Percentiles rank a stretch among this genome's conserved stretches.
Evolutionary conservation across 2,888 invertebrate genomes (phyloP).

Genomic region (Epinotia nisella): DNA sequence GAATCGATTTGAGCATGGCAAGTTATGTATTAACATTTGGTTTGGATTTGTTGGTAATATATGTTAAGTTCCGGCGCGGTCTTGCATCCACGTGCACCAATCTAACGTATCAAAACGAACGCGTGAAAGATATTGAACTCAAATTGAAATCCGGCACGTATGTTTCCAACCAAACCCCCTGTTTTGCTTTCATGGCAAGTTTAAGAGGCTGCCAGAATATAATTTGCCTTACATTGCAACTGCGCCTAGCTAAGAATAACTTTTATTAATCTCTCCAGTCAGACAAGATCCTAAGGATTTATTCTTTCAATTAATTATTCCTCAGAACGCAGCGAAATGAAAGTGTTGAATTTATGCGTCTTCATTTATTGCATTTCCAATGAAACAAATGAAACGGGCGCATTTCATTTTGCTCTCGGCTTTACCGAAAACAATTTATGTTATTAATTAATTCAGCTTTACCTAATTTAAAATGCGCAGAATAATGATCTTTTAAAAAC

Average conservation of each 20-base stretch:
- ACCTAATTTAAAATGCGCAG: slow-evolving; percentile 20
- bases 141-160: too few relatives aligned
- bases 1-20: too few relatives aligned
- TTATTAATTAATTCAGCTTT: slow-evolving; percentile 28
- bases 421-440: slow-evolving; percentile 31
- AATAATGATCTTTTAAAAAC: not conserved
- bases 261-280: not conserved
- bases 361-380: slow-evolving; percentile 33
- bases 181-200: not conserved
- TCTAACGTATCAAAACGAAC: too few relatives aligned
- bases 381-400: slow-evolving; percentile 19
- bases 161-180: too few relatives aligned
- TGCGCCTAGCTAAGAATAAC: not conserved
- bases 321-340: slow-evolving; percentile 21
- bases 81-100: too few relatives aligned
- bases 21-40: too few relatives aligned
- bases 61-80: too few relatives aligned
- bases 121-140: too few relatives aligned
- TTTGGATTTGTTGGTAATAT: too few relatives aligned
- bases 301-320: slow-evolving; percentile 28
- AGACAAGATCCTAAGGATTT: slow-evolving; percentile 3
- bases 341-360: slow-evolving; percentile 31
- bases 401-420: slow-evolving; percentile 22
- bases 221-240: not conserved
- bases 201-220: not conserved